Base-by-base conservation (phyloP, 2,888 invertebrate species). In the Lycophotia porphyrea region DNA sequence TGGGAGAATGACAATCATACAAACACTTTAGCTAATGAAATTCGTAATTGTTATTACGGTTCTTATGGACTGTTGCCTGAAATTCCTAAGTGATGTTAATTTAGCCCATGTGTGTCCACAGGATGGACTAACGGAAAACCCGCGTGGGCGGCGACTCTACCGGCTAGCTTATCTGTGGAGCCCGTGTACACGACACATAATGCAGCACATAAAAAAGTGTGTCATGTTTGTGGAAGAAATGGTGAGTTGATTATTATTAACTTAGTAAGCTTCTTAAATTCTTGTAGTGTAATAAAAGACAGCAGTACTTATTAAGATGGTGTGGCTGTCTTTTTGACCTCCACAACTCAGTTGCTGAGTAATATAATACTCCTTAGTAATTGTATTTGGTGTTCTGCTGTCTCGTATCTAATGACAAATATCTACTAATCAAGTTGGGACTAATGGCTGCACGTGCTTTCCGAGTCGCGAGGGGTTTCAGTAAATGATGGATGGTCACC, bases 211-310 rank as follows among this genome's bases (percentile, higher is more conserved):
- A 94, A 96, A 88, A 96, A 95, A 92, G 93, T 94, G 21, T 96
- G 96, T 85, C 94, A 95, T 77, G 94, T 94, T 0, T 96, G 96
- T 84, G 94, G 94, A 21, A 92, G 96, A 86, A 96, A 94, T 86
- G 96, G 96, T 96, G 83, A 92, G 88, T 74, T 21, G 7, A 15
- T 42, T 52, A 55, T 21, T 34, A 72, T 42, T 36, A 44, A 36
- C 24, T n/a, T n/a, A 70, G 42, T 31, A 31, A 0, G 49, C 31
- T 31, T 27, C 24, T 27, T 49, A 70, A 70, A 39, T 27, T n/a
- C 8, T 31, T 49, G 27, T 36, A 69, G 2, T 36, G 7, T 39
- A 49, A 39, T 27, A 24, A 69, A 58, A 7, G 0, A n/a, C n/a
- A n/a, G 3, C 5, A 55, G 27, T 58, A 8, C 31, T 58, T 31